Conservation (phyloP, 2,888 invertebrate species). For the Lottia scabra region DNA sequence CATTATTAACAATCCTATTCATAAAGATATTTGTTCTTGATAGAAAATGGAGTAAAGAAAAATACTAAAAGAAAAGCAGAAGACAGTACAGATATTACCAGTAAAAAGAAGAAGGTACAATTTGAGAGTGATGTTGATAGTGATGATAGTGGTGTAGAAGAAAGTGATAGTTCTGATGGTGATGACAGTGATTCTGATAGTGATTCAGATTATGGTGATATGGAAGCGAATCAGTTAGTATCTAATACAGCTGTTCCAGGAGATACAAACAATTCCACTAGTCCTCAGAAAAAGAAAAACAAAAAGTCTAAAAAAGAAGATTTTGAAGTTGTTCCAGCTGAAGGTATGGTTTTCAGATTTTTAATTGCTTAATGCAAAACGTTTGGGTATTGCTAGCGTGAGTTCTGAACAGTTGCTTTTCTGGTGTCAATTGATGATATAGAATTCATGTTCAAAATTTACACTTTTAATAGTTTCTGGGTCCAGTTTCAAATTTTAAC, state of each 20-base stretch:
- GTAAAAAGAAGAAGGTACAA: conserved; percentile 21
- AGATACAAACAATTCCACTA: background rate
- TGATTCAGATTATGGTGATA: conserved; percentile 21
- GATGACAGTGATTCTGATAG: conserved; percentile 18
- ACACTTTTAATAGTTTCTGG: no score
- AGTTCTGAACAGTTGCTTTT: no score
- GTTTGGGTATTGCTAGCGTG: no score
- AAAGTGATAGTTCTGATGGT: conserved; percentile 51
- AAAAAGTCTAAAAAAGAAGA: conserved; percentile 14
- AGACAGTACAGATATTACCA: conserved; percentile 27
- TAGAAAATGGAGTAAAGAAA: conserved; percentile 10
- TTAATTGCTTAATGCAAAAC: no score
- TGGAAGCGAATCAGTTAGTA: conserved; percentile 13
- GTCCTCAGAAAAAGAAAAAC: conserved; percentile 3
- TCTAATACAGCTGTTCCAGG: background rate
- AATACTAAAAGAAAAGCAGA: conserved; percentile 2
- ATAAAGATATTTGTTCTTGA: background rate
- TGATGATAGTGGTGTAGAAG: conserved; percentile 29
- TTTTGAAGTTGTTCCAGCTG: conserved; percentile 22
- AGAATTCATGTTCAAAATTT: no score
- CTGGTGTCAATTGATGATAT: no score
- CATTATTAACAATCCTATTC: no score
- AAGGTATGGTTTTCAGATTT: background rate
- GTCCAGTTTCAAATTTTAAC: no score
- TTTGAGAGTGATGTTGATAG: conserved; percentile 16